Evolutionary conservation across 2,888 invertebrate genomes (phyloP).

Genomic region (Drosophila tanythrix): DNA sequence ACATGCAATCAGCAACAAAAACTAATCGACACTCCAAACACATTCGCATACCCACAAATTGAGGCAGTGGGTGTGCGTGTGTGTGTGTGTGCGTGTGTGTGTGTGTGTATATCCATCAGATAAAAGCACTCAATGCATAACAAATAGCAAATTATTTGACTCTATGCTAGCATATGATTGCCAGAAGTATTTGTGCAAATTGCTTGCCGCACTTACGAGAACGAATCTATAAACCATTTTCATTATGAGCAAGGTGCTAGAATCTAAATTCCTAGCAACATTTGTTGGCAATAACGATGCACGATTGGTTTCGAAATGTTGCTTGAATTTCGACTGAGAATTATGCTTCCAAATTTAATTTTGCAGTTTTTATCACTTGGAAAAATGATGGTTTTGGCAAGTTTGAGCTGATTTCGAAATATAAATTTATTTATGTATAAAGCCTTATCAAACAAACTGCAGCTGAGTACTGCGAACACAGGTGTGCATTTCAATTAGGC

Average conservation of each 20-base stretch:
- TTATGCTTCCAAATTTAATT: neutral
- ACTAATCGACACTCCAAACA: slow-evolving; percentile 27
- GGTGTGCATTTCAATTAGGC: slow-evolving; percentile 14
- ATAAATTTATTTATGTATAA: neutral
- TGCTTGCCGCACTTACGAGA: slow-evolving; percentile 40
- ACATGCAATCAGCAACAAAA: slow-evolving; percentile 57
- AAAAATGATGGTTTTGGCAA: neutral
- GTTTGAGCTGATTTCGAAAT: neutral
- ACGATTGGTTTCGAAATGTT: neutral
- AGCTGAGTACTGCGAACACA: neutral
- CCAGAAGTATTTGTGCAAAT: slow-evolving; percentile 48
- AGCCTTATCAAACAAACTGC: neutral
- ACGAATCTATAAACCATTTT: slow-evolving; percentile 17
- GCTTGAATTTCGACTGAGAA: neutral
- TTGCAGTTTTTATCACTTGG: neutral
- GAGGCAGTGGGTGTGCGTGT: neutral
- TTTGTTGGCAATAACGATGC: neutral
- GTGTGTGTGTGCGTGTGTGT: slow-evolving; percentile 1
- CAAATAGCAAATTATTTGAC: slow-evolving; percentile 50
- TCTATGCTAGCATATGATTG: slow-evolving; percentile 24
- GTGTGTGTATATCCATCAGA: slow-evolving; percentile 28
- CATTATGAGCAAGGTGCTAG: slow-evolving; percentile 13
- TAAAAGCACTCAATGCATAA: slow-evolving; percentile 54
- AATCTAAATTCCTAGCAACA: neutral
- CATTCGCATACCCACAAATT: slow-evolving; percentile 5